Conservation (phyloP, 2,888 invertebrate genomes). For the Oscheius sp. region DNA sequence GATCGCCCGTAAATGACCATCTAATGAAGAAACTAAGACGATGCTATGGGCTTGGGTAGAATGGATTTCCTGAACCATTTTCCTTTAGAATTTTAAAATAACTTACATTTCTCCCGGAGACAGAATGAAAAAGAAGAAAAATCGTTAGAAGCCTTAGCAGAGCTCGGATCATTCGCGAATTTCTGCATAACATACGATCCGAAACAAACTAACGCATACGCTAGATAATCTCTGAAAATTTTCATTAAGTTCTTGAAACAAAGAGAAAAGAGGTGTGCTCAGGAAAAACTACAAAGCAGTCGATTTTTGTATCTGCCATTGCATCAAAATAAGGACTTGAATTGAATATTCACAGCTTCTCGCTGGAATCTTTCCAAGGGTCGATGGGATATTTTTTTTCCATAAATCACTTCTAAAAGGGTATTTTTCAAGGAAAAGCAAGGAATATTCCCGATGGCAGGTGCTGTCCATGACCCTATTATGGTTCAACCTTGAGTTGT, state of each 20-base stretch:
- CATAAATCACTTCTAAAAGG: too few relatives aligned
- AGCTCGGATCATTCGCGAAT: constrained; percentile 13
- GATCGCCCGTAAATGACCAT: constrained; percentile 90
- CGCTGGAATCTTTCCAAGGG: too few relatives aligned
- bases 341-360: too few relatives aligned
- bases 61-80: constrained; percentile 25
- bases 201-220: neutral
- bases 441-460: too few relatives aligned
- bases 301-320: too few relatives aligned
- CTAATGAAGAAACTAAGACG: constrained; percentile 88
- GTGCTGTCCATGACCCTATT: too few relatives aligned
- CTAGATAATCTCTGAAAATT: neutral
- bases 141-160: constrained; percentile 1
- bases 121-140: neutral
- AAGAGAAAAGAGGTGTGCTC: neutral
- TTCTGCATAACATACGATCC: constrained; percentile 17
- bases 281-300: neutral
- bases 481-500: too few relatives aligned
- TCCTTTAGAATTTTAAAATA: neutral
- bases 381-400: too few relatives aligned
- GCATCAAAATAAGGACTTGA: too few relatives aligned
- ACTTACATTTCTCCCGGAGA: constrained; percentile 10
- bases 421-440: too few relatives aligned
- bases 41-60: constrained; percentile 21
- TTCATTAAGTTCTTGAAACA: neutral